phyloP scores from a whole-genome alignment of 2,797 vertebrate species.

The Gymnoscopelus microlampas region DNA sequence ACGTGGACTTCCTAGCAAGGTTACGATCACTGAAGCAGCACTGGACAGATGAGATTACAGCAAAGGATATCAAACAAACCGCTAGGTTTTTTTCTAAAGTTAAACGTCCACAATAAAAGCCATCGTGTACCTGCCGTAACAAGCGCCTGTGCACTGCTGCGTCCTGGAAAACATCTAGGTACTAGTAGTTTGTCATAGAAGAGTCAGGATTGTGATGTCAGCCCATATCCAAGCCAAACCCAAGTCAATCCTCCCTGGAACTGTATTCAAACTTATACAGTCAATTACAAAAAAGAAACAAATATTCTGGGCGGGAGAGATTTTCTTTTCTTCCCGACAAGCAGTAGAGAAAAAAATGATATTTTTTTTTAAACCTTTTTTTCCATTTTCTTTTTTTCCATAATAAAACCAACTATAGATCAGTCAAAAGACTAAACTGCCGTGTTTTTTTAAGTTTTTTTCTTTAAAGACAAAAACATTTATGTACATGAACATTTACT shows the following conservation, averaged over 20 bases:
- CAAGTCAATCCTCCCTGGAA: constrained; percentile 59
- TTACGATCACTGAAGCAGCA: constrained; percentile 14
- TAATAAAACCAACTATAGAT: constrained; percentile 83
- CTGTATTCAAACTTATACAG: constrained; percentile 69
- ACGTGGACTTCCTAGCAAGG: not conserved
- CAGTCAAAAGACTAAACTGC: constrained; percentile 79
- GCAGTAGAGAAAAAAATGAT: constrained; percentile 63
- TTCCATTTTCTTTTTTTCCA: constrained; percentile 66
- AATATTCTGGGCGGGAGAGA: constrained; percentile 57
- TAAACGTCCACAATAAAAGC: not conserved
- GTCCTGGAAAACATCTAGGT: constrained; percentile 36
- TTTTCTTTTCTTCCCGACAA: constrained; percentile 54
- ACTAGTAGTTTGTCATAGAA: constrained; percentile 38
- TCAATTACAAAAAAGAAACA: constrained; percentile 60
- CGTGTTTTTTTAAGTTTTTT: constrained; percentile 63
- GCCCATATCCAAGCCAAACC: constrained; percentile 46
- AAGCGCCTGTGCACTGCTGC: constrained; percentile 23
- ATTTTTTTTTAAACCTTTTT: constrained; percentile 68
- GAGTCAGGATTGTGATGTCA: constrained; percentile 45
- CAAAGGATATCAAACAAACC: not conserved
- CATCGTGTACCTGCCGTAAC: too few relatives aligned
- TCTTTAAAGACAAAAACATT: constrained; percentile 63
- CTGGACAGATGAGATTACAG: constrained; percentile 8
- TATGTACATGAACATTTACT: constrained; percentile 85
- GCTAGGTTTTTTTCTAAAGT: constrained; percentile 9